Evolutionary conservation across 2,797 vertebrate species (phyloP).

Genomic region (Vipera ursinii): DNA sequence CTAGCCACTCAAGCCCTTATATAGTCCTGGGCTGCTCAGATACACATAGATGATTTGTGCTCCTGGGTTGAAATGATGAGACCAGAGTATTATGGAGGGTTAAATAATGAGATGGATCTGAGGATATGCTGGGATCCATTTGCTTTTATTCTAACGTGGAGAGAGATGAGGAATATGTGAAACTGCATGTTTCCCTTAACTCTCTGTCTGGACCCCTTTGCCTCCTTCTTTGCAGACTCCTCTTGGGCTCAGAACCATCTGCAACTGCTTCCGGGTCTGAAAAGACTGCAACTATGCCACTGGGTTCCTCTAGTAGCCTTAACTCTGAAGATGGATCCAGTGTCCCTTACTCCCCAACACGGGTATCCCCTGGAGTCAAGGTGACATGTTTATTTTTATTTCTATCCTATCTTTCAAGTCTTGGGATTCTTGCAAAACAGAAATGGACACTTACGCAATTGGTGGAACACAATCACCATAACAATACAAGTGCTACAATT

Average conservation of each 20-base stretch:
- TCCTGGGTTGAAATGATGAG: not conserved
- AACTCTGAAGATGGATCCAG: constrained; percentile 70
- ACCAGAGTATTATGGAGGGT: not conserved
- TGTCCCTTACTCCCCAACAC: constrained; percentile 54
- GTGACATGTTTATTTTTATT: constrained; percentile 46
- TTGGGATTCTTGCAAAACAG: not conserved
- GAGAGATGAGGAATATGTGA: not conserved
- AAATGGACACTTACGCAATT: not conserved
- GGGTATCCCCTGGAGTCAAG: constrained; percentile 60
- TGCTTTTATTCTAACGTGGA: not conserved
- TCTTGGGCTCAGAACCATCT: constrained; percentile 63
- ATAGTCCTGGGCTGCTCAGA: not conserved
- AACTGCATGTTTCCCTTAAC: no score
- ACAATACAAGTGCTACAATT: not conserved
- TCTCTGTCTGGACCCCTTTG: not conserved
- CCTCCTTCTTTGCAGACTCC: constrained; percentile 63
- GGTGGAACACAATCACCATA: not conserved
- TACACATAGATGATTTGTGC: not conserved
- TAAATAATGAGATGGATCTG: not conserved
- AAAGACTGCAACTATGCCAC: constrained; percentile 71
- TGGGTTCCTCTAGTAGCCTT: constrained; percentile 73
- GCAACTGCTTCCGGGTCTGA: constrained; percentile 67
- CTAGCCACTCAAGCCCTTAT: not conserved
- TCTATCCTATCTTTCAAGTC: not conserved
- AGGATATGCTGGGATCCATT: not conserved